Percentiles rank a stretch among this genome's conserved stretches.
phyloP scores from a whole-genome alignment of 2,113 vertebrate species.

The Morone saxatilis region DNA sequence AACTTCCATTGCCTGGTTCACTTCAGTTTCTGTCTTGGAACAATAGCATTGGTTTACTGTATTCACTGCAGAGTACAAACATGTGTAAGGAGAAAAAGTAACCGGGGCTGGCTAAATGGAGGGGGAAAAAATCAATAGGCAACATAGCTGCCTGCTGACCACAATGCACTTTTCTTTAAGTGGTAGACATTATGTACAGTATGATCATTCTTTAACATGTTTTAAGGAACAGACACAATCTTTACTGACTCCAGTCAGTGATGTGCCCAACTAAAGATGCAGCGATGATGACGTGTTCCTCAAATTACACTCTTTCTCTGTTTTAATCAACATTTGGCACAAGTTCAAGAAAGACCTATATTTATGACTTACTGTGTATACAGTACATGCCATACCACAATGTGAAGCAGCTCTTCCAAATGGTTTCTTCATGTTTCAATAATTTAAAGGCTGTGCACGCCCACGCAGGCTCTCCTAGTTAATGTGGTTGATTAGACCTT shows the following conservation, averaged over 20 bases:
- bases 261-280: not conserved
- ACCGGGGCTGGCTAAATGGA: too few species aligned
- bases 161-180: not conserved
- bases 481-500: not conserved
- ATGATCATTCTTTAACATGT: not conserved
- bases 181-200: not conserved
- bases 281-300: slow-evolving; percentile 6
- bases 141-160: not conserved
- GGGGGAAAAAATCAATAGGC: not conserved
- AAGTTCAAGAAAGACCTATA: not conserved
- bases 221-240: not conserved
- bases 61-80: not conserved
- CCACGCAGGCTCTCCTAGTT: slow-evolving; percentile 8
- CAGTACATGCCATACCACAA: not conserved
- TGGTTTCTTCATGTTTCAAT: slow-evolving; percentile 1
- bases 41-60: not conserved
- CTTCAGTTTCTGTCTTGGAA: not conserved
- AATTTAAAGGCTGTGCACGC: not conserved
- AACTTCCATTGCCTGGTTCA: slow-evolving; percentile 6
- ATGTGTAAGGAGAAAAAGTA: not conserved
- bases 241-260: not conserved
- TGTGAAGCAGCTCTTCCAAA: not conserved
- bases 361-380: not conserved
- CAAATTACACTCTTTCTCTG: not conserved
- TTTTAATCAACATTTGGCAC: slow-evolving; percentile 3